Base-by-base conservation (phyloP, 1,140 invertebrate genomes). In the Brachionus asplanchnoidis region DNA sequence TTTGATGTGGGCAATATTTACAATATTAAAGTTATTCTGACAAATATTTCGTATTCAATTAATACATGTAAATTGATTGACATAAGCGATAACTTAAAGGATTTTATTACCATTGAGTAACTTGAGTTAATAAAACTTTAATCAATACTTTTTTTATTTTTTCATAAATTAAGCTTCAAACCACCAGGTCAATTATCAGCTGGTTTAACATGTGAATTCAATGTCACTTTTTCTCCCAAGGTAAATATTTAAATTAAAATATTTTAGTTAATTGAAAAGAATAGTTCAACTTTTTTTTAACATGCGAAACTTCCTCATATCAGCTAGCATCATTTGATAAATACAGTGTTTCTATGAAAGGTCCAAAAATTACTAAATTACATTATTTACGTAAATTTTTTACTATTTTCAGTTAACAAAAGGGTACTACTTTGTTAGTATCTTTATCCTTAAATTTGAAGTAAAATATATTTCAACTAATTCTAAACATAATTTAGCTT, bases 181-280 rank as follows among this genome's bases (percentile, higher is more conserved):
- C 89, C 89, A 14, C 89, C 89, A 80, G 89, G 89, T n/a, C 89
- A 88, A 85, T 88, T 90, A 87, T 90, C 89, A 46, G 89, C 89
- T 77, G 89, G 89, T 46, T 86, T 90, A 42, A 89, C 89, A 4
- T 90, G 89, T 88, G 88, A 90, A 75, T 87, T 90, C 85, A 70
- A 88, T 46, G 88, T 90, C 8, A 89, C 88, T 8, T 90, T 90
- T 85, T 88, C 88, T 85, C 89, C 89, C 26, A 89, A 89, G 88
- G 89, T 90, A 86, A 85, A 85, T 42, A 84, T 68, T 66, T 32
- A 68, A 75, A 26, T 65, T 1, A 28, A n/a, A n/a, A n/a, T n/a
- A 28, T 28, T 28, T 28, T 28, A 3, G 28, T n/a, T n/a, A n/a
- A n/a, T n/a, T n/a, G n/a, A n/a, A n/a, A n/a, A n/a, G n/a, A n/a